A percentile compares a stretch with the other conserved stretches of the same genome.
phyloP scores from a whole-genome alignment of 2,888 invertebrate species.

The Drosophila sordidula region DNA sequence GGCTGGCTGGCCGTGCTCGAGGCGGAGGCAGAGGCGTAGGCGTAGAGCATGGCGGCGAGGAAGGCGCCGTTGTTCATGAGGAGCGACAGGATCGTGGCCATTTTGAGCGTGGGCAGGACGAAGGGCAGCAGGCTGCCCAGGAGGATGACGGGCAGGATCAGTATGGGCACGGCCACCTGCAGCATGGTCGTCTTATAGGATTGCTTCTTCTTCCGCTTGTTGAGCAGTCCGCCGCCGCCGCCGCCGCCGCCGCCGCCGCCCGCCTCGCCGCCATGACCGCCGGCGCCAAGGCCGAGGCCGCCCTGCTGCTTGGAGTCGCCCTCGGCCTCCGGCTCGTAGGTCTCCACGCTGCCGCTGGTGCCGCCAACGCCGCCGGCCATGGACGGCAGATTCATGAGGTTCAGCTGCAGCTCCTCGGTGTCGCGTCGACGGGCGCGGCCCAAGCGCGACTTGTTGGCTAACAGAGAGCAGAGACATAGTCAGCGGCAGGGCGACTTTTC shows the following conservation, averaged over 20 bases:
- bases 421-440: conserved; percentile 70
- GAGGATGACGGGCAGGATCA: conserved; percentile 88
- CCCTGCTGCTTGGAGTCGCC: conserved; percentile 72
- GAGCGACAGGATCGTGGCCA: conserved; percentile 87
- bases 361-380: conserved; percentile 46
- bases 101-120: conserved; percentile 88
- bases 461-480: neutral
- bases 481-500: neutral
- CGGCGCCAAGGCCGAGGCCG: conserved; percentile 19
- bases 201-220: conserved; percentile 69
- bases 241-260: conserved; percentile 28
- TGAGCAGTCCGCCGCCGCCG: conserved; percentile 29
- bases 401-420: conserved; percentile 57
- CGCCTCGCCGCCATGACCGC: conserved; percentile 22
- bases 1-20: conserved; percentile 79
- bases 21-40: conserved; percentile 53
- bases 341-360: conserved; percentile 62
- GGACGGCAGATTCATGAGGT: conserved; percentile 61
- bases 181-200: conserved; percentile 80
- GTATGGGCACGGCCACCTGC: conserved; percentile 86
- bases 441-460: conserved; percentile 59
- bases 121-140: conserved; percentile 90
- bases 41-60: conserved; percentile 86
- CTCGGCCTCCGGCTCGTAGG: conserved; percentile 66
- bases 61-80: conserved; percentile 90